phyloP scores from a whole-genome alignment of 2,888 invertebrate species.

The Cheilosia variabilis region DNA sequence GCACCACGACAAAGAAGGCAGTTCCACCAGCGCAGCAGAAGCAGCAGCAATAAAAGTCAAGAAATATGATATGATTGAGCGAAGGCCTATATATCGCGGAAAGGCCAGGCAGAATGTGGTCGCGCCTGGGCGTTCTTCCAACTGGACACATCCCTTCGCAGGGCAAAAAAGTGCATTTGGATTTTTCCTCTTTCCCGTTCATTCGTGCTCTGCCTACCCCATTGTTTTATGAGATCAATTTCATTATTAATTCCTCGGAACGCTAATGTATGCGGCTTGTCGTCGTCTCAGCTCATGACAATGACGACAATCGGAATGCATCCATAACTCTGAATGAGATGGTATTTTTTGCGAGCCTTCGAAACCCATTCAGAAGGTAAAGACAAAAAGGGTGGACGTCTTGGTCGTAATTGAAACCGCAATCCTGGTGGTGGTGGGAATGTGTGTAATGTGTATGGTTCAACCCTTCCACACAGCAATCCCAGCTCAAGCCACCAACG shows the following conservation, averaged over 20 bases:
- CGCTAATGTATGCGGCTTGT: slow-evolving; percentile 57
- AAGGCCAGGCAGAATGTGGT: slow-evolving; percentile 24
- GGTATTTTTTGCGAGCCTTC: slow-evolving; percentile 12
- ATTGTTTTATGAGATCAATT: slow-evolving; percentile 71
- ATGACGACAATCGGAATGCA: slow-evolving; percentile 56
- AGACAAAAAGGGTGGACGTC: slow-evolving; percentile 47
- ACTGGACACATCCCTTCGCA: slow-evolving; percentile 56
- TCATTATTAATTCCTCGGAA: slow-evolving; percentile 65
- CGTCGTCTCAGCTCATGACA: slow-evolving; percentile 29
- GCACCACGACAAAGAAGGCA: slow-evolving; percentile 25
- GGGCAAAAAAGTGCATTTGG: slow-evolving; percentile 14
- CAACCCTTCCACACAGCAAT: slow-evolving; percentile 39
- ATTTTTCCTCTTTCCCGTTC: slow-evolving; percentile 15
- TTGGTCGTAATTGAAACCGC: slow-evolving; percentile 58
- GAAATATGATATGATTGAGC: slow-evolving; percentile 75
- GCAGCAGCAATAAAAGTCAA: slow-evolving; percentile 69
- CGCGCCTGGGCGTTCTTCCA: slow-evolving; percentile 65
- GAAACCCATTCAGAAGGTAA: slow-evolving; percentile 10
- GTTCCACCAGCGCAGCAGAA: slow-evolving; percentile 33
- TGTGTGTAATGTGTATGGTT: slow-evolving; percentile 16
- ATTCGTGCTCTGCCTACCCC: slow-evolving; percentile 45
- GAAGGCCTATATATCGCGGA: slow-evolving; percentile 37
- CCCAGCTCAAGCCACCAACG: background rate
- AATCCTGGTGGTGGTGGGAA: slow-evolving; percentile 16
- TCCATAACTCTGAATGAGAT: slow-evolving; percentile 54